Base-by-base conservation (phyloP, 2,113 vertebrate genomes). In the Numenius arquata region DNA sequence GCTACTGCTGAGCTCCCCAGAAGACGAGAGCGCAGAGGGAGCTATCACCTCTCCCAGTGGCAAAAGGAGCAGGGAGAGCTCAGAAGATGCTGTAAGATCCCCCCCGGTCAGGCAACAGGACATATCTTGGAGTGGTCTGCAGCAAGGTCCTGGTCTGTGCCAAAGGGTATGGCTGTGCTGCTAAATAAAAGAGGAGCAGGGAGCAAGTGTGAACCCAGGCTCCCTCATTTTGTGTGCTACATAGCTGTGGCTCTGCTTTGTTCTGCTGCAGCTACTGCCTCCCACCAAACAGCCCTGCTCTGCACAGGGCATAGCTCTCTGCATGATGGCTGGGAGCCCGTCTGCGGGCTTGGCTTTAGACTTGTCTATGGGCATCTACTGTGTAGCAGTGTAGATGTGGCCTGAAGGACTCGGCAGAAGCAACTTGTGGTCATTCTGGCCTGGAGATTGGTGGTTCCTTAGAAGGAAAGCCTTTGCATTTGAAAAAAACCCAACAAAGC, bases 111-210 rank as follows among this genome's bases (percentile, higher is more conserved):
- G 48, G 36, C 29, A 27, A 12, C 3, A 47, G 79, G 6, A 12
- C 0, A 0, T 34, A 36, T 20, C n/a, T 61, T 79, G 53, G 38
- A 65, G 30, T 6, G 8, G 8, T 50, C 43, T 68, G 25, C 61
- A 78, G 29, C 15, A 41, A 63, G 20, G 29, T 34, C n/a, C 17
- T 47, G 26, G 5, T 40, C 65, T 66, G 23, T 81, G 45, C 16
- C 50, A 82, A 77, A 66, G 26, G 5, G 5, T 67, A 41, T 36
- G 53, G 38, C 25, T 80, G 20, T 56, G 32, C 58, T 86, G 17
- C 53, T 76, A 22, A 79, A 63, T 15, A 17, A 48, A 82, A 79
- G 26, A 79, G n/a, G 12, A 47, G 10, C 47, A 72, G 43, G 17
- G 27, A 0, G 1, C 23, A 59, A 38, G 23, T 70, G 23, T 43